Percentiles rank a stretch among this genome's conserved stretches.
Evolutionary conservation across 2,797 vertebrate genomes (phyloP).

Genomic region (Pogoniulus pusillus): DNA sequence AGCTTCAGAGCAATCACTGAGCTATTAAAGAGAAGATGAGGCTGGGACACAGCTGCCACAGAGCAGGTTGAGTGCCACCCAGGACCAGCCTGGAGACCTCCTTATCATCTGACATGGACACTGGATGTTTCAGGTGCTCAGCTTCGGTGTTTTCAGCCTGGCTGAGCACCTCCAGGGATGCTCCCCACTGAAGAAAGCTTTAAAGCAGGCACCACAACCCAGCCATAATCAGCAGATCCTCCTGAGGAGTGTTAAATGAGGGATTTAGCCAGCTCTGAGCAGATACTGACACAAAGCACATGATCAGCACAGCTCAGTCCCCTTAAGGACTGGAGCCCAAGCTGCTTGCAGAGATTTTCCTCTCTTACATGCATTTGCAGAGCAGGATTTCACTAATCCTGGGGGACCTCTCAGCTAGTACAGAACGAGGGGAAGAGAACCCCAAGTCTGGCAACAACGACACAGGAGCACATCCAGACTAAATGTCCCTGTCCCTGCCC

Average conservation of each 20-base stretch:
- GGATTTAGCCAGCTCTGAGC: neutral
- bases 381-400: neutral
- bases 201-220: neutral
- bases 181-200: neutral
- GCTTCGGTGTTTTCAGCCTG: neutral
- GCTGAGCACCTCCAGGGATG: neutral
- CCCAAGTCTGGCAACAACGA: neutral
- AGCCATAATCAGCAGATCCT: neutral
- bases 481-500: fast-evolving
- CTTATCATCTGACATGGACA: fast-evolving
- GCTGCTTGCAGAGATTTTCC: neutral
- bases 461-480: fast-evolving
- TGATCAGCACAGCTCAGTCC: neutral
- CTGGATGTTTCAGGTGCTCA: neutral
- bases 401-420: neutral
- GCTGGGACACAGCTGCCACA: neutral
- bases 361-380: neutral
- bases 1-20: neutral
- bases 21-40: neutral
- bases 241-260: neutral
- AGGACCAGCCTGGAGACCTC: neutral
- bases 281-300: neutral
- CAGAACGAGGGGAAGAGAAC: neutral
- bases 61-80: neutral
- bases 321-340: neutral